Evolutionary conservation across 2,888 invertebrate genomes (phyloP).

Genomic region (Lamellibrachia satsuma): DNA sequence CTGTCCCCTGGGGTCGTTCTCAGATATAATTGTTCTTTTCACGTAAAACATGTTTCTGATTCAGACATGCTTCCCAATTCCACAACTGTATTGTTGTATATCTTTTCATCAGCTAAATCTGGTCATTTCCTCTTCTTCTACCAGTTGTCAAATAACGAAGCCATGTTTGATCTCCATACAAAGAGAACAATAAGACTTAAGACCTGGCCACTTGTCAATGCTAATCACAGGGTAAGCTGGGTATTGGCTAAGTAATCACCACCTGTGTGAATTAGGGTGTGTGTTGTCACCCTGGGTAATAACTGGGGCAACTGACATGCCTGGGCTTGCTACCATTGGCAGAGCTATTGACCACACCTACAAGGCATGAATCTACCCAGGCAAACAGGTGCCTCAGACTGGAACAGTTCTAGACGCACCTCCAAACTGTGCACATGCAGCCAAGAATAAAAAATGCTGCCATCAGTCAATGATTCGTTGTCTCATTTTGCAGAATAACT

Average conservation of each 20-base stretch:
- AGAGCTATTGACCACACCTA: neutral
- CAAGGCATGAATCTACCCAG: neutral
- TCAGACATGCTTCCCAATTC: neutral
- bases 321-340: neutral
- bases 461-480: neutral
- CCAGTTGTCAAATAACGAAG: neutral
- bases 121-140: neutral
- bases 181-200: neutral
- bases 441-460: neutral
- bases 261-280: neutral
- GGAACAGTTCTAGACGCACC: neutral
- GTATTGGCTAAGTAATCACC: neutral
- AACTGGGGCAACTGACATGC: neutral
- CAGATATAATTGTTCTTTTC: neutral
- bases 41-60: no score
- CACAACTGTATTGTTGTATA: neutral
- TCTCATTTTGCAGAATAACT: no score
- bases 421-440: neutral
- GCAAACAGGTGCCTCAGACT: neutral
- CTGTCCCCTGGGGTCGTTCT: neutral
- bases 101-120: neutral
- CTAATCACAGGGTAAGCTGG: neutral
- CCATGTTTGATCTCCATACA: neutral
- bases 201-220: neutral
- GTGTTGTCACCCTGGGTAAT: neutral